Evolutionary conservation across 1,140 invertebrate species (phyloP).

Genomic region (Heliconius congener): DNA sequence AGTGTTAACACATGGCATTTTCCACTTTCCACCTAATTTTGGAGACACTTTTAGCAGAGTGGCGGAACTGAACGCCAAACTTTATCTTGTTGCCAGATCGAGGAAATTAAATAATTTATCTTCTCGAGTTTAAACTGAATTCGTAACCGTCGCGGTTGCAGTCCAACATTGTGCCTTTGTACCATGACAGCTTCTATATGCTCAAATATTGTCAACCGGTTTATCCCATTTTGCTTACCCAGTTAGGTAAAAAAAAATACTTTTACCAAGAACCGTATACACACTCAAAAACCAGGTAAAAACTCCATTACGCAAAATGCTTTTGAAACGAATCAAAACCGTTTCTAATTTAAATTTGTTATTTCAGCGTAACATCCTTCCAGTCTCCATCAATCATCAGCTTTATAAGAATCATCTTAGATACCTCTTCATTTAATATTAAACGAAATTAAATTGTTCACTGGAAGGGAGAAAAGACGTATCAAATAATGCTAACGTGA

Average conservation of each 20-base stretch:
- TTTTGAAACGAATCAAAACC: background rate
- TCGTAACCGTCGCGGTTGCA: too few species aligned
- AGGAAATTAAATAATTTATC: too few species aligned
- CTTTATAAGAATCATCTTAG: background rate
- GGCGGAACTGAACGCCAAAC: too few species aligned
- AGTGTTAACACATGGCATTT: too few species aligned
- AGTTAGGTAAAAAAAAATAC: background rate
- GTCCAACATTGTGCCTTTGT: too few species aligned
- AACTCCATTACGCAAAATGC: background rate
- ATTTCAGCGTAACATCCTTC: background rate
- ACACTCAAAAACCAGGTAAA: background rate
- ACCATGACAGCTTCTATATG: too few species aligned
- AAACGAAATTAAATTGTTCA: slow-evolving; percentile 8
- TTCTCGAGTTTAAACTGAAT: too few species aligned
- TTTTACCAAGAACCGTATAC: background rate
- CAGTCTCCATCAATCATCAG: background rate
- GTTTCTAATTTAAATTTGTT: background rate
- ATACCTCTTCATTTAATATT: slow-evolving; percentile 3
- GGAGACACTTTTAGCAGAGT: too few species aligned
- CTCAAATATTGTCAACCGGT: too few species aligned
- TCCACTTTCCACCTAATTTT: too few species aligned
- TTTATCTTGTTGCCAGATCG: too few species aligned
- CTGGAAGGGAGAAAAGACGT: background rate
- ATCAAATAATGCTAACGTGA: background rate
- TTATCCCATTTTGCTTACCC: too few species aligned